Evolutionary conservation across 1,140 invertebrate species (phyloP).

Genomic region (Drosophila persimilis): DNA sequence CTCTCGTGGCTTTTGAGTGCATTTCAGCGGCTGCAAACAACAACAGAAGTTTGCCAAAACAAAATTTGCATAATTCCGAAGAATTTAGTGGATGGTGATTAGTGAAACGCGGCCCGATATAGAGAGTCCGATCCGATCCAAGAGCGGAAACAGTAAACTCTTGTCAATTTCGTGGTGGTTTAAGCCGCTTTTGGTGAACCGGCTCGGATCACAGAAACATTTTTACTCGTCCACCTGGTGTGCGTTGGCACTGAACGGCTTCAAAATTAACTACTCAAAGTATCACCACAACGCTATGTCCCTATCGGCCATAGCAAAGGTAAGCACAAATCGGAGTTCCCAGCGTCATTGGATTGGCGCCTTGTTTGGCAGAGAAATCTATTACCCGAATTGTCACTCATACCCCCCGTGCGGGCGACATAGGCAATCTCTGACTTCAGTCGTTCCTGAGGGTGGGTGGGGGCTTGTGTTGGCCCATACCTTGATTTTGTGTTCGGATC

Average conservation of each 20-base stretch:
- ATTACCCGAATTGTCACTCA: conserved; percentile 64
- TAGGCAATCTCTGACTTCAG: conserved; percentile 30
- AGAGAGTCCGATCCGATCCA: no score
- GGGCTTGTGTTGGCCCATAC: conserved; percentile 56
- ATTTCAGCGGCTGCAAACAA: conserved; percentile 47
- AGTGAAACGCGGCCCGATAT: not conserved
- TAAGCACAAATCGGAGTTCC: conserved; percentile 54
- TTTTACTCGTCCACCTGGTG: conserved; percentile 38
- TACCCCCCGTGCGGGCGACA: conserved; percentile 33
- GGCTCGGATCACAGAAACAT: conserved; percentile 20
- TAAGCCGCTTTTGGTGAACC: conserved; percentile 21
- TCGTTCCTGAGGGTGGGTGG: no score
- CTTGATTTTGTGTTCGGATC: conserved; percentile 13
- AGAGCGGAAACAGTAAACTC: conserved; percentile 4
- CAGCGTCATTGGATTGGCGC: conserved; percentile 48
- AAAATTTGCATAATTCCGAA: conserved; percentile 7
- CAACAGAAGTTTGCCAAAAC: conserved; percentile 29
- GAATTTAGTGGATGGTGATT: conserved; percentile 24
- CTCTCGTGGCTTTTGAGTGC: conserved; percentile 57
- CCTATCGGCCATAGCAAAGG: conserved; percentile 83
- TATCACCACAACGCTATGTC: conserved; percentile 83
- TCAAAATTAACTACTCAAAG: conserved; percentile 83
- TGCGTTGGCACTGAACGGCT: conserved; percentile 74
- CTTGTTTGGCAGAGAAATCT: conserved; percentile 42
- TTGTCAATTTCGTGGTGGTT: not conserved